Base-by-base conservation (phyloP, 1,140 invertebrate species). In the Epicauta chinensis region DNA sequence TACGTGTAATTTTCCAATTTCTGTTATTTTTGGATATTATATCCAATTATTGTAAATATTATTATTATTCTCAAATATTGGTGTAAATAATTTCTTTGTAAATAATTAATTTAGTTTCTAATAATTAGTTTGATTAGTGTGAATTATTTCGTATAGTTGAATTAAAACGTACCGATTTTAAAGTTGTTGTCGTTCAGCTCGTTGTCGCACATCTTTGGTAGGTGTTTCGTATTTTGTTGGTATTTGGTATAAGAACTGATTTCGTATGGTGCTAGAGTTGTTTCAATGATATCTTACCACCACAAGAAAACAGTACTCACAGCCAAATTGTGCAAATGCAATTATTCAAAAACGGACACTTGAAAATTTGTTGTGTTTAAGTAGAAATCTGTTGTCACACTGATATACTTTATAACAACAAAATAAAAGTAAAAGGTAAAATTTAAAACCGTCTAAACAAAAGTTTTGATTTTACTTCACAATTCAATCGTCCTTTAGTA, bases 261-360 rank as follows among this genome's bases (percentile, higher is more conserved):
- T 70, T 70, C 64, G 64, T 65, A 65, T 70, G 68, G 68, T 70
- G 68, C 63, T 65, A 65, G 63, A 65, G 57, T 51, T 54, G 23
- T 56, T 34, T 3, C 35, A 42, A 39, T n/a, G n/a, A n/a, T n/a
- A 62, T 62, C 60, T 62, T 30, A 23, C 44, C 67, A 68, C 67
- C 67, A 68, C 62, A 62, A 57, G 60, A 68, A 69, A 68, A 62
- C 66, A 68, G 67, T 65, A 51, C 67, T 64, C 64, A 40, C 51
- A 55, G 16, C 60, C 57, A 57, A 64, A 59, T 44, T 34, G 13
- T 36, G 16, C 12, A 34, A 11, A 7, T 34, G 32, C 5, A 34
- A 34, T 23, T 9, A 34, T 34, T 34, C 12, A 23, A 46, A 12
- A 10, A 44, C 2, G 9, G 1, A 54, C 37, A 48, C 34, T 54